Conservation (phyloP, 1,140 invertebrate species). For the Akabosia matsudoensis region DNA sequence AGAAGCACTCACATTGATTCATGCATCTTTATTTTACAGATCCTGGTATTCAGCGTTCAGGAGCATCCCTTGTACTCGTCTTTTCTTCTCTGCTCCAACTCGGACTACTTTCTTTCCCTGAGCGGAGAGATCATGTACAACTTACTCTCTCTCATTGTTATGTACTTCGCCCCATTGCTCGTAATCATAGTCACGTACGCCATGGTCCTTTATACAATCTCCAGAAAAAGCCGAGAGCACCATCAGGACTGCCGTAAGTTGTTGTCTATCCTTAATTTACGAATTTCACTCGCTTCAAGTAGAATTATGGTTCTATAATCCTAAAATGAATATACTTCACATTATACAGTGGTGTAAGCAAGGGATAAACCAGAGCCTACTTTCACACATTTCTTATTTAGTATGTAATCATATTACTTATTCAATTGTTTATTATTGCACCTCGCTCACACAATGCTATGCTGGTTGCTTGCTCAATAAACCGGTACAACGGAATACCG, state of each 20-base stretch:
- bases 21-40: conserved; percentile 60
- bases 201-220: conserved; percentile 71
- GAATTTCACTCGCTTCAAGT: background rate
- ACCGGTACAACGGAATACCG: no score
- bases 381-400: no score
- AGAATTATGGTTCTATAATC: no score
- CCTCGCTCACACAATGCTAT: no score
- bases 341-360: no score
- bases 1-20: no score
- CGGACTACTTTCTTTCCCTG: conserved; percentile 20
- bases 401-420: no score
- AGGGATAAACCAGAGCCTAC: no score
- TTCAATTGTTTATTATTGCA: no score
- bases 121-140: conserved; percentile 69
- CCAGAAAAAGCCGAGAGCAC: conserved; percentile 48
- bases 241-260: conserved; percentile 19
- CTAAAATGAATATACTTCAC: no score
- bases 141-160: conserved; percentile 66
- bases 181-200: conserved; percentile 71
- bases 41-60: conserved; percentile 68
- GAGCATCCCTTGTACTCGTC: conserved; percentile 56
- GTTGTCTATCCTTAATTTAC: background rate
- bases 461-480: no score
- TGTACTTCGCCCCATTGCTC: conserved; percentile 72
- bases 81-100: background rate